Evolutionary conservation across 2,797 vertebrate genomes (phyloP).

Genomic region (Phaenicophaeus curvirostris): DNA sequence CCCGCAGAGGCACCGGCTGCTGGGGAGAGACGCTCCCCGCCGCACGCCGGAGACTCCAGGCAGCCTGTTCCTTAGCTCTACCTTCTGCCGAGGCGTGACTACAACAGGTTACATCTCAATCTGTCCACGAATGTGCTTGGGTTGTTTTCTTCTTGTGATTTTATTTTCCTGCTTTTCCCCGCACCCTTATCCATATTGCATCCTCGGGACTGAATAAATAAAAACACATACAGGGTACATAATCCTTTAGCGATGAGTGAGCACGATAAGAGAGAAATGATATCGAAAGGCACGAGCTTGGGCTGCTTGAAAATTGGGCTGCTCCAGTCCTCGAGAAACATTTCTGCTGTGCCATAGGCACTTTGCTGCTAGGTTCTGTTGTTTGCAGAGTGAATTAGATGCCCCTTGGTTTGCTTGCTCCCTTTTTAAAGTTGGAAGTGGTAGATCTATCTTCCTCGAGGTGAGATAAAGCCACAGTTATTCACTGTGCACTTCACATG

Average conservation of each 20-base stretch:
- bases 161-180: slow-evolving; percentile 28
- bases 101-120: slow-evolving; percentile 56
- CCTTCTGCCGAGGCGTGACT: background rate
- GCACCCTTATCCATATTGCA: background rate
- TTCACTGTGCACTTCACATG: background rate
- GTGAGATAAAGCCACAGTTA: slow-evolving; percentile 35
- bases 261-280: background rate
- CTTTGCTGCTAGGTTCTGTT: slow-evolving; percentile 11
- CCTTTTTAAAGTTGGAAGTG: slow-evolving; percentile 36
- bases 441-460: slow-evolving; percentile 27
- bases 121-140: background rate
- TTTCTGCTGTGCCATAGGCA: background rate
- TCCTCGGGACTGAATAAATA: slow-evolving; percentile 25
- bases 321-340: too few relatives aligned
- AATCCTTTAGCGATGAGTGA: background rate
- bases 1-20: background rate
- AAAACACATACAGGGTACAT: slow-evolving; percentile 8
- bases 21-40: background rate
- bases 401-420: background rate
- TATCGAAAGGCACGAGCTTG: background rate
- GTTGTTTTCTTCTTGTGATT: background rate
- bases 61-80: background rate
- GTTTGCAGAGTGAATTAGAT: slow-evolving; percentile 35
- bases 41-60: background rate
- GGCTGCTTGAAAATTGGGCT: too few relatives aligned